Base-by-base conservation (phyloP, 35 echinoderm and acorn worm species). In the Lytechinus variegatus region DNA sequence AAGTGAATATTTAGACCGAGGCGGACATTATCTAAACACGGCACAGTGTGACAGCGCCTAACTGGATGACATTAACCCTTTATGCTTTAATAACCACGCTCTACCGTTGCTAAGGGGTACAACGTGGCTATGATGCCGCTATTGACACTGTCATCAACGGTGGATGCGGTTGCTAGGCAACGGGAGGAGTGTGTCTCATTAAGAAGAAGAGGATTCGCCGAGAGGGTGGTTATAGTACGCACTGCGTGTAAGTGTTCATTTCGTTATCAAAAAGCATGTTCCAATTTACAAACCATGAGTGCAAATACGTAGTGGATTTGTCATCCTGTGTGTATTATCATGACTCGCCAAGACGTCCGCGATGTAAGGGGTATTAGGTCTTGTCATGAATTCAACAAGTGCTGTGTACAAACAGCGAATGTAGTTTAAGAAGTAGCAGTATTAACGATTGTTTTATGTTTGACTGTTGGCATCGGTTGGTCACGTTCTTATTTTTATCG, bases 81-180 rank as follows among this genome's bases (percentile, higher is more conserved):
- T 79, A 24, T 11, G 19, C 19, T 7, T 79, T 79, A 79, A 79
- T 79, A 79, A 79, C 19, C 66, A 79, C 21, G 2, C 6, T 24
- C 12, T 4, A 79, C 19, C 66, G 66, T 79, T 79, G 66, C 66
- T 79, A 79, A 19, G 66, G 66, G 66, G 66, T 79, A n/a, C 19
- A 79, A 79, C 66, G 66, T 79, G 66, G 66, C 16, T 24, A 90
- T 14, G 88, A 90, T 90, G 88, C 29, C 16, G 7, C 16, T 90
- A 90, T 90, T 90, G 88, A 90, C 88, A 90, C 28, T 14, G 27
- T 54, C 88, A 90, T 90, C 88, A 90, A 52, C 88, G 52, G 29
- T 54, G 88, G 88, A 44, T 90, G 52, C 88, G 88, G 88, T 90
- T 90, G 88, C 88, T 54, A 54, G 52, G 88, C 88, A 90, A 90